Conservation (phyloP, 1,140 invertebrate genomes). For the Scylla paramamosain region DNA sequence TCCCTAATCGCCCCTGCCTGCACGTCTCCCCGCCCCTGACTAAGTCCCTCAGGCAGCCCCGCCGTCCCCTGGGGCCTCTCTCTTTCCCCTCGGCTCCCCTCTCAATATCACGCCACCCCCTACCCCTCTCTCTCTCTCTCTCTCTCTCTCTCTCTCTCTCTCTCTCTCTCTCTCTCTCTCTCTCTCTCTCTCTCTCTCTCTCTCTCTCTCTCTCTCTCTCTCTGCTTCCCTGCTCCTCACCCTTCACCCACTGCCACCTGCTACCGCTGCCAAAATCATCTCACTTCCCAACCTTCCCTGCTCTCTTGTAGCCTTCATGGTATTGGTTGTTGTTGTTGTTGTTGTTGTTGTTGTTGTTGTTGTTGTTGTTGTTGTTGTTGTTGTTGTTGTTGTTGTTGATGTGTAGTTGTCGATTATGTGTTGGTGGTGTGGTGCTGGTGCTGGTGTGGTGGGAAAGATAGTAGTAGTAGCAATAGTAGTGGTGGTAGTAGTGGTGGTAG, state of each 20-base stretch:
- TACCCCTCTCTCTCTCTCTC: not conserved
- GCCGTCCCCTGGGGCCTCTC: not conserved
- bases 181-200: slow-evolving; percentile 22
- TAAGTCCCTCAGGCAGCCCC: not conserved
- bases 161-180: too few species aligned
- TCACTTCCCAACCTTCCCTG: not conserved
- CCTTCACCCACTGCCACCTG: not conserved
- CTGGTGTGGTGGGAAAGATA: not conserved
- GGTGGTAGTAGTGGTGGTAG: not conserved
- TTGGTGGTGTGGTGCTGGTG: not conserved
- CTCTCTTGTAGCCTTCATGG: too few species aligned
- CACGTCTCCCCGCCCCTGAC: not conserved
- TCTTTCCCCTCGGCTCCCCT: not conserved
- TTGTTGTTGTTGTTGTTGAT: too few species aligned
- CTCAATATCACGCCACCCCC: not conserved
- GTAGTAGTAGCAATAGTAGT: not conserved
- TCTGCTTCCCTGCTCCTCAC: not conserved
- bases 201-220: slow-evolving; percentile 31
- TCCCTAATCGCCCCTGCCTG: not conserved
- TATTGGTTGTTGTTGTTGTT: too few species aligned
- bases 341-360: too few species aligned
- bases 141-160: not conserved
- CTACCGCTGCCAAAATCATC: not conserved
- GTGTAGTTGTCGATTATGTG: too few species aligned
- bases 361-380: too few species aligned